Evolutionary conservation across 1,140 invertebrate genomes (phyloP), one percentile per base, ranked within the genome.

Genomic region (Drosophila sp.): DNA sequence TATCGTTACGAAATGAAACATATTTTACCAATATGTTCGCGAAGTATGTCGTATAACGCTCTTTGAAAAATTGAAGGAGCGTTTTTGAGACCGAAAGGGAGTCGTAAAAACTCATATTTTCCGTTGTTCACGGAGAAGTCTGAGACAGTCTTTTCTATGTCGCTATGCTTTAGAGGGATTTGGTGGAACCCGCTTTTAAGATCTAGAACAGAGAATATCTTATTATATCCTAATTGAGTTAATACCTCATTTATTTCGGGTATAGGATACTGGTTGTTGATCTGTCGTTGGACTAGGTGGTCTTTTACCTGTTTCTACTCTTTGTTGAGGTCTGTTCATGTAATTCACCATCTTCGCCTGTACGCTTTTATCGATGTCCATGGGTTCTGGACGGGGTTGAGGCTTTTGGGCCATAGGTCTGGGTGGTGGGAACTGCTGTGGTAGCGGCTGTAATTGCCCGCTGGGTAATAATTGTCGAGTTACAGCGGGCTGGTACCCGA

Each of bases 1-100:
- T 77, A 25, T 69, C 64, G 21, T 73, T 0, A 70, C 58, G 32
- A 76, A 9, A 71, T 58, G 36, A 53, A 67, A 46, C 74, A 76
- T 14, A 46, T 56, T 67, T 56, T 62, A 2, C 62, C 66, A 45
- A 72, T 76, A 46, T 72, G 62, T 29, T 76, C 38, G 7, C 45
- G 36, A 25, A 75, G 61, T 13, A 76, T 82, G 5, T 77, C 76
- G 65, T 93, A 83, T 89, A 93, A 92, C 7, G 90, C 92, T 54
- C 80, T 93, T n/a, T n/a, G 91, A 72, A 93, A 93, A 8, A 90
- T 92, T 2, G 84, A 66, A 0, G 91, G 34, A 8, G 91, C 90
- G 59, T 91, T 92, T 75, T 91, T 91, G 11, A 93, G 36, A 9
- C 91, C 92, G 58, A 93, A 92, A 6, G 89, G 87, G 74, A 93